These are phyloP conservation scores for Cydia strobilella DNA, from an alignment of 1,140 invertebrate genomes.

Conservation along the genomic window DNA sequence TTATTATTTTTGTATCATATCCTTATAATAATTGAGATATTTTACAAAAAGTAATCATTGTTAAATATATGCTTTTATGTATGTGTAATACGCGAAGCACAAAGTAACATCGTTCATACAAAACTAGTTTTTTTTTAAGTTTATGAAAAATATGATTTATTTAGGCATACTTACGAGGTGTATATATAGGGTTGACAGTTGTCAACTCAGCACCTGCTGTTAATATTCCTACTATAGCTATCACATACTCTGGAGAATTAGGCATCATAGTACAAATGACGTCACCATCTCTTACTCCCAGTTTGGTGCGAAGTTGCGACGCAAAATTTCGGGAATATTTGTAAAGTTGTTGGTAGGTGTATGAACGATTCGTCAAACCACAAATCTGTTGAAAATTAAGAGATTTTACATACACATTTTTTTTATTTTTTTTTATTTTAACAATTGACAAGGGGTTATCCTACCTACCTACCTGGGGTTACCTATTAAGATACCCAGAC, in stretches of 20 bases:
- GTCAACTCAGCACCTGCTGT: constrained; percentile 87
- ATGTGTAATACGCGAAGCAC: too few species aligned
- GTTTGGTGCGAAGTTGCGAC: constrained; percentile 83
- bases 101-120: too few species aligned
- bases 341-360: constrained; percentile 85
- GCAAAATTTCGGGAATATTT: constrained; percentile 84
- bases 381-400: constrained; percentile 82
- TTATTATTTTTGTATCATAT: too few species aligned
- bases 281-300: constrained; percentile 86
- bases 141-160: neutral
- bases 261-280: constrained; percentile 86
- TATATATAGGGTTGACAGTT: constrained; percentile 91
- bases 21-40: too few species aligned
- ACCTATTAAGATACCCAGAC: too few species aligned
- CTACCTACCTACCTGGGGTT: too few species aligned
- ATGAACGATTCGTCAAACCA: constrained; percentile 84
- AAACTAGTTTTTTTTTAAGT: neutral
- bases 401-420: neutral
- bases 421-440: too few species aligned
- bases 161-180: constrained; percentile 81
- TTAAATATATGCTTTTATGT: too few species aligned
- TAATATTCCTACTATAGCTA: constrained; percentile 84
- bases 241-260: constrained; percentile 89
- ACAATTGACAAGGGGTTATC: too few species aligned
- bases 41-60: too few species aligned